Evolutionary conservation across 2,797 vertebrate species (phyloP).

Genomic region (Pelobates cultripes): DNA sequence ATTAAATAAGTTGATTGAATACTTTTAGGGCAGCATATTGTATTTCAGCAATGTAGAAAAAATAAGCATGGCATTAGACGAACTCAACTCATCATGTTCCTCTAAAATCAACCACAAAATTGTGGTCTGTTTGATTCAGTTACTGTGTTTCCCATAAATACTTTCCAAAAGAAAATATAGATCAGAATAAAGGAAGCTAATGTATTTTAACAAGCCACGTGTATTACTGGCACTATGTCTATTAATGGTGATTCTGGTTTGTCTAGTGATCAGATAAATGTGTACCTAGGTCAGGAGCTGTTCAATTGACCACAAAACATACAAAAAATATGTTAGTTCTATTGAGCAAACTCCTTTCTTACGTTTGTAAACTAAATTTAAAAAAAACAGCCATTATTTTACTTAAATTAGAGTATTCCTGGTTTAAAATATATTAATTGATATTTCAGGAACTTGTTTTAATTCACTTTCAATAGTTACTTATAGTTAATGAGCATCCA

Average conservation of each 20-base stretch:
- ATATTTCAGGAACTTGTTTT: too few relatives aligned
- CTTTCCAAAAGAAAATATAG: conserved; percentile 12
- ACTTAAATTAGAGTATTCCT: too few relatives aligned
- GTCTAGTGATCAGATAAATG: neutral
- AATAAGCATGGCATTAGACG: conserved; percentile 16
- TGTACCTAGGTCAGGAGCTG: neutral
- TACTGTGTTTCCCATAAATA: conserved; percentile 35
- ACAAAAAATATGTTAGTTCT: too few relatives aligned
- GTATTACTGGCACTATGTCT: conserved; percentile 36
- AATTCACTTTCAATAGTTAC: too few relatives aligned
- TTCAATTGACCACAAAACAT: neutral
- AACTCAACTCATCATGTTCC: conserved; percentile 31
- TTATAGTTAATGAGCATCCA: too few relatives aligned
- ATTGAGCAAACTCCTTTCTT: too few relatives aligned
- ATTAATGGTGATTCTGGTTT: conserved; percentile 28
- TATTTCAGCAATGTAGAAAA: neutral
- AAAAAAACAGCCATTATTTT: too few relatives aligned
- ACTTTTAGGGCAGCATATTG: neutral
- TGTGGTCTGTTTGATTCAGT: conserved; percentile 32
- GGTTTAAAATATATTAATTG: too few relatives aligned
- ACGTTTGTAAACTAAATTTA: too few relatives aligned
- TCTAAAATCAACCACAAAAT: conserved; percentile 23
- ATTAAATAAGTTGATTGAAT: neutral
- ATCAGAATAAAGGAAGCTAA: conserved; percentile 34
- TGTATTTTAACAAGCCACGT: conserved; percentile 21